These are phyloP conservation scores for Clivina fossor DNA, from an alignment of 2,888 invertebrate species.

Conservation along the genomic window DNA sequence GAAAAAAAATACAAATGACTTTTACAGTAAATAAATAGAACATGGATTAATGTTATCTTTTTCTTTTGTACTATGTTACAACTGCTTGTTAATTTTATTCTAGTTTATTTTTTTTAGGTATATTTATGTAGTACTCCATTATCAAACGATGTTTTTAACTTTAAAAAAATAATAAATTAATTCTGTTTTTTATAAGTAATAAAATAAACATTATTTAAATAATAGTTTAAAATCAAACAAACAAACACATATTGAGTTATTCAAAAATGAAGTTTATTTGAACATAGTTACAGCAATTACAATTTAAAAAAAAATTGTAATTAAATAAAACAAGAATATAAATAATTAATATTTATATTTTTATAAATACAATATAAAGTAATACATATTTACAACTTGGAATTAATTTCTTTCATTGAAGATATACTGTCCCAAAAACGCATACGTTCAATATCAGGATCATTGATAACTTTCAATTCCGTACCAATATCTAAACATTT, in stretches of 20 bases:
- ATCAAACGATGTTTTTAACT: background rate
- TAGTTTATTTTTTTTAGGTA: too few relatives aligned
- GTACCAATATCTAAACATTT: slow-evolving; percentile 46
- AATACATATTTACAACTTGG: too few relatives aligned
- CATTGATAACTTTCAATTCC: slow-evolving; percentile 41
- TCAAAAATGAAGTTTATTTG: too few relatives aligned
- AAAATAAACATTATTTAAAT: background rate
- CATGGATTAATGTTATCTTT: too few relatives aligned
- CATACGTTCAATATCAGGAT: slow-evolving; percentile 45
- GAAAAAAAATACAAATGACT: too few relatives aligned
- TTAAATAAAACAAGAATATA: background rate
- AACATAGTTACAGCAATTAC: too few relatives aligned
- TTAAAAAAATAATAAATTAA: background rate
- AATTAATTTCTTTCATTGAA: too few relatives aligned
- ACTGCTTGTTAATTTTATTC: too few relatives aligned
- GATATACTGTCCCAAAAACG: slow-evolving; percentile 45
- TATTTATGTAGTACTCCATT: too few relatives aligned
- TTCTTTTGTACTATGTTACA: too few relatives aligned
- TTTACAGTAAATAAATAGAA: too few relatives aligned
- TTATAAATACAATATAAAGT: slow-evolving; percentile 2
- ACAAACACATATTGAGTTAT: background rate
- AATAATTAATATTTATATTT: background rate
- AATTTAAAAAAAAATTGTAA: background rate
- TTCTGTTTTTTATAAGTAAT: background rate
- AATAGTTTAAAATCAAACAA: background rate